These are phyloP conservation scores for Thecocarcelia acutangulata DNA, from an alignment of 2,888 invertebrate genomes.

Conservation along the genomic window DNA sequence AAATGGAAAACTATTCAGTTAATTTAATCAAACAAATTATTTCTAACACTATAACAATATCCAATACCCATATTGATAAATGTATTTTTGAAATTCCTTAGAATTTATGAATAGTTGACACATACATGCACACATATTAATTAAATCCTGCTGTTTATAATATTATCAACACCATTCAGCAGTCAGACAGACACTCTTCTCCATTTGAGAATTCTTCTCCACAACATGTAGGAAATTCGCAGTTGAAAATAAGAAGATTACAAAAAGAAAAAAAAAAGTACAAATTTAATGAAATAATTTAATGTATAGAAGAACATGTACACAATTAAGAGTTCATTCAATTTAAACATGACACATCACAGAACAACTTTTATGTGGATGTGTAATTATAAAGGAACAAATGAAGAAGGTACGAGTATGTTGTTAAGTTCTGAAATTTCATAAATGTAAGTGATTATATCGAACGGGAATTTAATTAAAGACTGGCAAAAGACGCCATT, in stretches of 20 bases:
- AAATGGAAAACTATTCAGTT: too few species aligned
- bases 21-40: too few species aligned
- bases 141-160: conserved; percentile 54
- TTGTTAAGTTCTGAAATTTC: neutral
- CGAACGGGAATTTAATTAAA: neutral
- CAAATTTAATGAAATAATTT: conserved; percentile 31
- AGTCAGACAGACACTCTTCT: neutral
- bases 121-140: conserved; percentile 46
- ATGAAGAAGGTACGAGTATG: neutral
- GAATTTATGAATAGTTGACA: conserved; percentile 56
- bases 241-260: conserved; percentile 7
- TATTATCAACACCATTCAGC: conserved; percentile 21
- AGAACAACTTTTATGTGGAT: conserved; percentile 1
- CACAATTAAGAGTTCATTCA: conserved; percentile 52
- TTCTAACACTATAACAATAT: neutral
- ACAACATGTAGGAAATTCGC: conserved; percentile 2
- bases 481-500: neutral
- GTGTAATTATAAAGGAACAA: neutral
- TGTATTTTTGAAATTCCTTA: conserved; percentile 26
- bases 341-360: conserved; percentile 47
- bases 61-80: neutral
- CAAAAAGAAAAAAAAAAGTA: neutral
- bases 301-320: conserved; percentile 44
- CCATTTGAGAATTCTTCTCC: neutral
- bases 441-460: neutral